Evolutionary conservation across 2,797 vertebrate genomes (phyloP), one percentile per base, ranked within the genome.

Genomic region (Gastrophryne carolinensis): DNA sequence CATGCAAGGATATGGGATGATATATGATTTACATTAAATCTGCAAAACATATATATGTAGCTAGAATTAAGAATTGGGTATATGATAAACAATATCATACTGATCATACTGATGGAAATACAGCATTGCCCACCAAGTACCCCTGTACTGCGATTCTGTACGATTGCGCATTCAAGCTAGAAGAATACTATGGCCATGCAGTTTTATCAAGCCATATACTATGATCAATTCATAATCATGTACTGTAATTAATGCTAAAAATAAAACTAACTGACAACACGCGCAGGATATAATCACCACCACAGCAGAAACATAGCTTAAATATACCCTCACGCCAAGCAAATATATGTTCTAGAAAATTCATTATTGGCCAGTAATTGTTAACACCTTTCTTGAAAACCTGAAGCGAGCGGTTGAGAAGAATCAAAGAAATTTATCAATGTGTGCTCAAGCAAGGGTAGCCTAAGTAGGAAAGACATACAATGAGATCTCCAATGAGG

Each of bases 401-500:
- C 44, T 47, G 44, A 47, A 2, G 35, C 6, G 44, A 64, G 44
- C 61, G 19, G 29, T 15, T 21, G 3, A 24, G 27, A 27, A 67
- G 44, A 35, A 30, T 3, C 15, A 30, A 47, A 29, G 19, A 32
- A 57, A 53, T 34, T 4, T 47, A 41, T 26, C 52, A 58, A 57
- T 24, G n/a, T 35, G 41, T 19, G 26, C 4, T 6, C 52, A 24
- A 6, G 35, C 50, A 44, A 12, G 61, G 50, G 19, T 19, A 30
- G 17, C 41, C 30, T 13, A 5, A 23, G 7, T 2, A 53, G 54
- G 19, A 39, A 30, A 61, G 24, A 41, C 67, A 27, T 23, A 69
- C 29, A 66, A 30, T 26, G 12, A 86, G 81, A 26, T 1, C 66
- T 81, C 52, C 29, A 0, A 0, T 54, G 72, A 5, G 11, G 75